Percentiles rank a stretch among this genome's conserved stretches.
Evolutionary conservation across 2,888 invertebrate species (phyloP).

Genomic region (Elegia similella): DNA sequence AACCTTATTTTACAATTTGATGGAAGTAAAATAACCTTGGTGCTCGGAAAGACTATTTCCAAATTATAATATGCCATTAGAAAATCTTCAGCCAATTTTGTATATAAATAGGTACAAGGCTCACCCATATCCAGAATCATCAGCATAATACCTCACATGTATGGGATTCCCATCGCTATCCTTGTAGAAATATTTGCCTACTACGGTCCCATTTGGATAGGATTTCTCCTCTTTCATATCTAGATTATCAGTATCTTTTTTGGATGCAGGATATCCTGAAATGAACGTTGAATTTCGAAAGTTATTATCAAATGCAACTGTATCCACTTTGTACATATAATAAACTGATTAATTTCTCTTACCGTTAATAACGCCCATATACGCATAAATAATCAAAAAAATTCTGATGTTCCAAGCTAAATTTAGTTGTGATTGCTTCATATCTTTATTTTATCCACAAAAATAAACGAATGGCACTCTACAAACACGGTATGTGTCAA

Average conservation of each 20-base stretch:
- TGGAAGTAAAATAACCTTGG: no score
- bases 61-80: neutral
- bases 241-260: conserved; percentile 24
- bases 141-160: conserved; percentile 85
- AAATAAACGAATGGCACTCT: neutral
- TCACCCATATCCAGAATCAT: conserved; percentile 85
- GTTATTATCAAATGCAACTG: no score
- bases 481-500: neutral
- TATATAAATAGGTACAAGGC: conserved; percentile 19
- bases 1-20: no score
- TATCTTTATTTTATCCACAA: neutral
- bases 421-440: neutral
- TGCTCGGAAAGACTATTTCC: neutral
- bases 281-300: neutral
- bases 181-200: conserved; percentile 86
- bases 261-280: conserved; percentile 46
- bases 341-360: neutral
- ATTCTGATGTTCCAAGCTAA: neutral
- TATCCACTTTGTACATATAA: no score
- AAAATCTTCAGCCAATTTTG: no score
- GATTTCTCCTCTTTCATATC: conserved; percentile 82
- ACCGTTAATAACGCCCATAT: neutral
- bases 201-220: conserved; percentile 85
- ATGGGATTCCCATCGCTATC: conserved; percentile 84
- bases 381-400: neutral